These are phyloP conservation scores for Ooceraea biroi DNA, from an alignment of 1,140 invertebrate species.

Conservation along the genomic window DNA sequence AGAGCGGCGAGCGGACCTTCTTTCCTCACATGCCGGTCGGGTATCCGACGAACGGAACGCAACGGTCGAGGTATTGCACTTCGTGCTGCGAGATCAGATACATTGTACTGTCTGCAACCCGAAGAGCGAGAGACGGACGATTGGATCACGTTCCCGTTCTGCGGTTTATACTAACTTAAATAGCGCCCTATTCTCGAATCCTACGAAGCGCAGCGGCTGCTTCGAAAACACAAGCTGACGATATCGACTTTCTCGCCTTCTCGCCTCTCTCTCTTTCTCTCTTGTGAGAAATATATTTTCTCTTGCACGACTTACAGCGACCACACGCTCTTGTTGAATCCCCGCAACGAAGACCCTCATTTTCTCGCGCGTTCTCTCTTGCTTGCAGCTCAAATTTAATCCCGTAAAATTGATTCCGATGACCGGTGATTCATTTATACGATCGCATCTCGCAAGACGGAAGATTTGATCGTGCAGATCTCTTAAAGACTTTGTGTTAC, in stretches of 20 bases:
- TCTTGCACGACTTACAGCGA: not conserved
- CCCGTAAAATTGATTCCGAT: constrained; percentile 3
- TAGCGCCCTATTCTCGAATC: constrained; percentile 60
- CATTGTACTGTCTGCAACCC: constrained; percentile 51
- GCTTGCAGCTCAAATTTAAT: constrained; percentile 49
- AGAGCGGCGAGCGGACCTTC: constrained; percentile 7
- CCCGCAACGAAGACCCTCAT: not conserved
- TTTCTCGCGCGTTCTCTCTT: not conserved
- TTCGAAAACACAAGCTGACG: constrained; percentile 29
- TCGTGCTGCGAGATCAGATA: constrained; percentile 64
- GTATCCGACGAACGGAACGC: constrained; percentile 36
- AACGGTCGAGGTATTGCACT: constrained; percentile 56
- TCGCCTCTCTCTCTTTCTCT: not conserved
- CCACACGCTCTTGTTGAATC: not conserved
- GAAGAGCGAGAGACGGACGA: constrained; percentile 65
- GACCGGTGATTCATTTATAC: constrained; percentile 16
- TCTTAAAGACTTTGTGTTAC: not conserved
- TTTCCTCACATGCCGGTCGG: constrained; percentile 16
- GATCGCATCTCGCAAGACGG: constrained; percentile 1
- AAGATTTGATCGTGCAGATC: too few relatives aligned
- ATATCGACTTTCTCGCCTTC: constrained; percentile 39
- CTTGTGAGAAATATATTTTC: constrained; percentile 21
- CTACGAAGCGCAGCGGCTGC: constrained; percentile 39
- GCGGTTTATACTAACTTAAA: constrained; percentile 74
- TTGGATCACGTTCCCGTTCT: constrained; percentile 74